These are phyloP conservation scores for Oryzias javanicus DNA, from an alignment of 2,113 vertebrate species.

Conservation along the genomic window DNA sequence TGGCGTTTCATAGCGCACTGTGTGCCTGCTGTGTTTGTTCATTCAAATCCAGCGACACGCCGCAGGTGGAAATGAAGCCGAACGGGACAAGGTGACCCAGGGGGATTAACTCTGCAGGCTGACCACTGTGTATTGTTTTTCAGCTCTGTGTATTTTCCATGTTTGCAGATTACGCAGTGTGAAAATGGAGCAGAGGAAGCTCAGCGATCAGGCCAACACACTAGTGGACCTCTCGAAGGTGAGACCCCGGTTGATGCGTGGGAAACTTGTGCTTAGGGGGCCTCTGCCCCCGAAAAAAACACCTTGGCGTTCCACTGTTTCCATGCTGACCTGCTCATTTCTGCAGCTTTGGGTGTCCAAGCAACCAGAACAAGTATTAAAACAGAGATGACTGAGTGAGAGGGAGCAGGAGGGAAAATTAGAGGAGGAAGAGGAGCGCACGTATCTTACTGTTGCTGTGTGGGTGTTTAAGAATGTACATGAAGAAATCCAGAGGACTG, in stretches of 20 bases:
- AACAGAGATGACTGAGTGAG: slow-evolving; percentile 74
- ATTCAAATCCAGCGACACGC: slow-evolving; percentile 23
- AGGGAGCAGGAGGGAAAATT: slow-evolving; percentile 53
- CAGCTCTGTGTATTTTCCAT: slow-evolving; percentile 48
- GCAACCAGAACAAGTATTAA: slow-evolving; percentile 80
- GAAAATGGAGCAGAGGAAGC: slow-evolving; percentile 99
- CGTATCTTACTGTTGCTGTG: slow-evolving; percentile 53
- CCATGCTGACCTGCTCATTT: slow-evolving; percentile 70
- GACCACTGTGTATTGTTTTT: slow-evolving; percentile 42
- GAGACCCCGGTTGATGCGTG: slow-evolving; percentile 51
- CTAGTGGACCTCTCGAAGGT: slow-evolving; percentile 97
- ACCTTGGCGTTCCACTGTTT: slow-evolving; percentile 61
- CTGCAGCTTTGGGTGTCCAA: slow-evolving; percentile 74
- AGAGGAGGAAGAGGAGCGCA: slow-evolving; percentile 47
- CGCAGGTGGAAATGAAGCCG: slow-evolving; percentile 35
- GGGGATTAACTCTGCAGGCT: slow-evolving; percentile 53
- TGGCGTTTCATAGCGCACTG: slow-evolving; percentile 8
- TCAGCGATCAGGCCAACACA: slow-evolving; percentile 98
- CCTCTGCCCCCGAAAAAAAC: slow-evolving; percentile 31
- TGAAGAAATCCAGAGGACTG: slow-evolving; percentile 11
- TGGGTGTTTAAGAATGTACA: slow-evolving; percentile 61
- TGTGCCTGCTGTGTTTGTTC: slow-evolving; percentile 11
- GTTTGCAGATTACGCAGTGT: slow-evolving; percentile 88
- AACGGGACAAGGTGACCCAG: slow-evolving; percentile 59
- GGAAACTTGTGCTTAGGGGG: slow-evolving; percentile 12